Base-by-base conservation (phyloP, 2,797 vertebrate genomes). In the Acipenser transmontanus region DNA sequence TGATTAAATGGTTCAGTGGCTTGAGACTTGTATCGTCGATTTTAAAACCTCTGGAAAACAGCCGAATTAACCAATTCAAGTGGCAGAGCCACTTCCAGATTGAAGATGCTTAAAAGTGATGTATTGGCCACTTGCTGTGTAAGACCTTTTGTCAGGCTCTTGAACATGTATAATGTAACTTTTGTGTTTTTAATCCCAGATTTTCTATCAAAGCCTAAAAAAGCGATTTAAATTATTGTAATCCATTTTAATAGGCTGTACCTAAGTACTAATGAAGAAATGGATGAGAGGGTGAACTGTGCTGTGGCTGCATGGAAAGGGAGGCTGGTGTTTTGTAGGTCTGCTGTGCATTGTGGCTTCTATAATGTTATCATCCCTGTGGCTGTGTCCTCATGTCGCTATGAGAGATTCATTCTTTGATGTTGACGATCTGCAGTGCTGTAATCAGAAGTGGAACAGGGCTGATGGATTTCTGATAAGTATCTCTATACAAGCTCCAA, bases 381-480 rank as follows among this genome's bases (percentile, higher is more conserved):
- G 80, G 85, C 75, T 83, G 69, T 66, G 77, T 81, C 76, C 85
- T 74, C 77, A 84, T 89, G 80, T 89, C 84, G 83, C 82, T 80
- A 64, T 62, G 80, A 79, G 79, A 71, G 82, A 81, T 76, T 77
- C 52, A 79, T 77, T 73, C 77, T 84, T 85, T 84, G 78, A 73
- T 76, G 69, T 65, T 69, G 73, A 76, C 71, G 72, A 69, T 66
- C 70, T 77, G 69, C 70, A 69, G 71, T 59, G 64, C 65, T 56
- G n/a, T 73, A 79, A 77, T 82, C 73, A 78, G 79, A 82, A 81
- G 73, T 71, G 69, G 78, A 85, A 80, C 52, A 67, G 69, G 77
- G 79, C 79, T 84, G 78, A 82, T 85, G 79, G 83, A 78, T 85
- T 83, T 86, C 85, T 84, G 87, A 93, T 93, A 90, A 87, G 81